Evolutionary conservation across 2,113 vertebrate species (phyloP).

Genomic region (Elachura formosa): DNA sequence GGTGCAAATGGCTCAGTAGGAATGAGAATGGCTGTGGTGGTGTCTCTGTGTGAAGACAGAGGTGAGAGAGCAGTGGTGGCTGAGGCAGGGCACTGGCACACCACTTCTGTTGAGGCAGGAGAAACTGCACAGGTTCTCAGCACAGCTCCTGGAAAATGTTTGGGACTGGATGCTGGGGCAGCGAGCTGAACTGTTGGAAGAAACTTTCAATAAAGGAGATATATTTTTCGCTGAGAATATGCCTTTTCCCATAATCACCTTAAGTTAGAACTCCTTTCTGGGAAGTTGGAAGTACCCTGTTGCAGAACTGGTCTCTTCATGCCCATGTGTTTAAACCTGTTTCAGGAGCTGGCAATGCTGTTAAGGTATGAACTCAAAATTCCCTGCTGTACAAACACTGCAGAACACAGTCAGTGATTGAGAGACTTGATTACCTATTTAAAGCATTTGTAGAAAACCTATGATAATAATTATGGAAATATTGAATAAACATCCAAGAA

Average conservation of each 20-base stretch:
- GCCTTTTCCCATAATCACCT: neutral
- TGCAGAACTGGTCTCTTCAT: neutral
- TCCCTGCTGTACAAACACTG: neutral
- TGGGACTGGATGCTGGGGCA: neutral
- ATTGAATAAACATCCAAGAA: conserved; percentile 11
- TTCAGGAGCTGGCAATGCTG: neutral
- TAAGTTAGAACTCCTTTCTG: too few species aligned
- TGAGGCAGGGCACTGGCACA: neutral
- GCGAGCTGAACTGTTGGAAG: neutral
- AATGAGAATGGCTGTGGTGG: neutral
- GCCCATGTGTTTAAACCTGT: neutral
- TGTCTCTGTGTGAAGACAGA: neutral
- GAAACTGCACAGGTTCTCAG: neutral
- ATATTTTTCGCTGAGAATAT: neutral
- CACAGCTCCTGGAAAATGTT: neutral
- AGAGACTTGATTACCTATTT: conserved; percentile 27
- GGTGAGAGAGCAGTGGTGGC: neutral
- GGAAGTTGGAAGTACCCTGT: neutral
- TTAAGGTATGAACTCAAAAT: neutral
- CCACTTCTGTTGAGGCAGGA: neutral
- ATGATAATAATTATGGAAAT: conserved; percentile 18
- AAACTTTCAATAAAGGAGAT: neutral
- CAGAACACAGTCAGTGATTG: neutral
- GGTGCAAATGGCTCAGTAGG: neutral
- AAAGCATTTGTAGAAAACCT: conserved; percentile 7